phyloP scores from a whole-genome alignment of 1,140 invertebrate genomes.

The Anadara kagoshimensis region DNA sequence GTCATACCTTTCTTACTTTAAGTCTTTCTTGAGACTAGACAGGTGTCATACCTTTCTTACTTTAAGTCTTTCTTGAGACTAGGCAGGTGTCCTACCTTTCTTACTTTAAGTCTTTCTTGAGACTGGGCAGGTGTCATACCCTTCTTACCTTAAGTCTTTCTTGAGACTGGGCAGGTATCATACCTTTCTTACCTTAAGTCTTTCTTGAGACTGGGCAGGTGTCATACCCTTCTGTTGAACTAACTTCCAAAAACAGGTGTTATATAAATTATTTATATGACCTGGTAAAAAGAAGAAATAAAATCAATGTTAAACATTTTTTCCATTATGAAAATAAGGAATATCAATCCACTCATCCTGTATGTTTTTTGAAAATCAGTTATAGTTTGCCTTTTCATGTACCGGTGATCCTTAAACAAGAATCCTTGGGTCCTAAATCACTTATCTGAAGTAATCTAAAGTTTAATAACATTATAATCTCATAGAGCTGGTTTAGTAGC shows the following conservation, averaged over 20 bases:
- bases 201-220: slow-evolving; percentile 85
- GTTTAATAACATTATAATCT: no score
- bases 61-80: neutral
- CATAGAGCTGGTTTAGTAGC: no score
- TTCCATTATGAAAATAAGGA: neutral
- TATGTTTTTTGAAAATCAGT: neutral
- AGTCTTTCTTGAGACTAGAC: no score
- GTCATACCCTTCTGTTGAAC: slow-evolving; percentile 85
- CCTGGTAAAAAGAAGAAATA: slow-evolving; percentile 50
- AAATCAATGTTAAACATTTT: neutral
- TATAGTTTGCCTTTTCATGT: neutral
- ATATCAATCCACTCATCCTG: neutral
- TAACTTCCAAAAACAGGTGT: slow-evolving; percentile 96
- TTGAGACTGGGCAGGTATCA: neutral
- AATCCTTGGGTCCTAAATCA: no score
- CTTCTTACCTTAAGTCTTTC: slow-evolving; percentile 72
- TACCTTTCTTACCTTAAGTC: slow-evolving; percentile 77
- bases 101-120: slow-evolving; percentile 82
- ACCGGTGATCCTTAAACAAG: no score
- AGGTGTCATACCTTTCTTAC: no score
- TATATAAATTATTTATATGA: slow-evolving; percentile 98
- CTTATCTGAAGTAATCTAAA: no score
- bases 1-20: no score
- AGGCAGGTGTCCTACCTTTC: neutral
- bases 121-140: slow-evolving; percentile 85